Percentiles rank a stretch among this genome's conserved stretches.
Evolutionary conservation across 1,140 invertebrate species (phyloP).

Genomic region (Drosophila busckii): DNA sequence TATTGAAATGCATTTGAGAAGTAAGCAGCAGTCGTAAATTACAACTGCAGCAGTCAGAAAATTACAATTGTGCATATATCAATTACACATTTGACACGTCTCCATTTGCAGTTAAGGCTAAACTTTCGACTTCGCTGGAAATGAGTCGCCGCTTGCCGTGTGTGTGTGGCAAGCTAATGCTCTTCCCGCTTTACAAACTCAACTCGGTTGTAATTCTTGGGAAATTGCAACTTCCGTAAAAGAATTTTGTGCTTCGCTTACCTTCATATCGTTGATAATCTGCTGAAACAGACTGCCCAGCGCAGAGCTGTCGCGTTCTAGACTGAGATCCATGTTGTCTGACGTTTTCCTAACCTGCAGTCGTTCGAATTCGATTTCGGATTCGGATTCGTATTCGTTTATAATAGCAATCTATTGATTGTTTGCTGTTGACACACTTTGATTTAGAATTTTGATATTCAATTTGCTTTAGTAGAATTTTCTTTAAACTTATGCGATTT

Average conservation of each 20-base stretch:
- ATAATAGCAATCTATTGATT: slow-evolving; percentile 7
- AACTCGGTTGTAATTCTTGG: too few species aligned
- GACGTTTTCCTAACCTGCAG: slow-evolving; percentile 4
- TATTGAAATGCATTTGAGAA: too few species aligned
- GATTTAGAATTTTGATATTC: not conserved
- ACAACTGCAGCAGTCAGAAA: too few species aligned
- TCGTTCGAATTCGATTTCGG: slow-evolving; percentile 38
- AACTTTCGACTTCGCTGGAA: too few species aligned
- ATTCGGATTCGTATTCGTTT: slow-evolving; percentile 32
- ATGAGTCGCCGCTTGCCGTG: too few species aligned
- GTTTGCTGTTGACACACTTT: not conserved
- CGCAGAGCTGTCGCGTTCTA: slow-evolving; percentile 89
- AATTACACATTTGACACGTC: too few species aligned
- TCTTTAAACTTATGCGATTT: slow-evolving; percentile 28
- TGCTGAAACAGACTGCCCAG: slow-evolving; percentile 90
- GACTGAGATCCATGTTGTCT: slow-evolving; percentile 83
- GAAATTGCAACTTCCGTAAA: slow-evolving; percentile 38
- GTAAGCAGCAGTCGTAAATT: too few species aligned
- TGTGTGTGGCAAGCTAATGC: too few species aligned
- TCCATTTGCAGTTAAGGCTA: too few species aligned
- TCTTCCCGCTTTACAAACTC: too few species aligned
- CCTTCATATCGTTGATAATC: slow-evolving; percentile 92
- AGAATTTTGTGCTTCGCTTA: slow-evolving; percentile 78
- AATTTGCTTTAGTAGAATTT: not conserved
- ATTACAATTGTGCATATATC: too few species aligned